Conservation (phyloP, 2,888 invertebrate species). For the Encarsia formosa region DNA sequence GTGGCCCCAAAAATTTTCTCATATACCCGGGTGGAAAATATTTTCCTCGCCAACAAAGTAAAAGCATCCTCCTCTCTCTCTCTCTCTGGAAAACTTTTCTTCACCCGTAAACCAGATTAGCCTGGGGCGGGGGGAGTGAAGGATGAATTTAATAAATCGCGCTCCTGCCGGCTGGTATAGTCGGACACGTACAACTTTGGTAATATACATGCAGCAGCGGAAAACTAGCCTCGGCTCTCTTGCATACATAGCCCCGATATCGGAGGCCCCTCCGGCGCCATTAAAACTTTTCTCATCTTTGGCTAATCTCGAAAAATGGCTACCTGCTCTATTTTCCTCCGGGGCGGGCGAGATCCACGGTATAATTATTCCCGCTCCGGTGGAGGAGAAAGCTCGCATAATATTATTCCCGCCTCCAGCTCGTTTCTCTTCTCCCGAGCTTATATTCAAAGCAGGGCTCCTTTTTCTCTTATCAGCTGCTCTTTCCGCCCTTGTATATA, state of each 20-base stretch:
- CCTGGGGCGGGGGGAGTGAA: no score
- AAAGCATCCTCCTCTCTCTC: neutral
- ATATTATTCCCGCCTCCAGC: no score
- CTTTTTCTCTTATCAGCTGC: neutral
- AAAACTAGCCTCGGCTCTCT: neutral
- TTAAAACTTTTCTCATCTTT: conserved; percentile 52
- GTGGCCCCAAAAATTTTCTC: no score
- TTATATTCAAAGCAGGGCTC: no score
- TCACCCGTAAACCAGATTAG: conserved; percentile 14
- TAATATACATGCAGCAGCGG: no score
- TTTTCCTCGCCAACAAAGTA: neutral
- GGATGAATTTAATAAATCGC: conserved; percentile 22
- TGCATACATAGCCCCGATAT: neutral
- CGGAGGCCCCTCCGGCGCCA: conserved; percentile 29
- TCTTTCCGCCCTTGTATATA: conserved; percentile 6
- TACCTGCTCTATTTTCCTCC: conserved; percentile 20
- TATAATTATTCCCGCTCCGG: no score
- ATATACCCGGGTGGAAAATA: no score
- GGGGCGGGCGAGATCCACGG: no score
- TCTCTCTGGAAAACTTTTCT: no score
- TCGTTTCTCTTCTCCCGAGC: no score
- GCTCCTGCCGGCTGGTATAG: neutral
- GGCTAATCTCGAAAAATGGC: conserved; percentile 46
- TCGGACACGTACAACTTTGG: no score
- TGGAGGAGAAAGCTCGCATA: no score